phyloP scores from a whole-genome alignment of 2,888 invertebrate species.

The Embidobia sp. region DNA sequence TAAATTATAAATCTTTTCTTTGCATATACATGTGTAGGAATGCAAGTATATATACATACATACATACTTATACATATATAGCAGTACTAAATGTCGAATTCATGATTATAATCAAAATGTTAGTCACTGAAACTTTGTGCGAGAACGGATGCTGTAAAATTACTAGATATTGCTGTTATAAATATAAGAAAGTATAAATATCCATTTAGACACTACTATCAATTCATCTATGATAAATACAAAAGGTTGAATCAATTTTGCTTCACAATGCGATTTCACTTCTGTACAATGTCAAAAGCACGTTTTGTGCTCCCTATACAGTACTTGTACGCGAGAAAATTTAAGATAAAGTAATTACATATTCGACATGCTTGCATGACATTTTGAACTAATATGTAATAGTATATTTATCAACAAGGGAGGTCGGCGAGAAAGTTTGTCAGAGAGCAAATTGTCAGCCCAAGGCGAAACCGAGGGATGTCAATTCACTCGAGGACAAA shows the following conservation, averaged over 20 bases:
- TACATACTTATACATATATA: too few relatives aligned
- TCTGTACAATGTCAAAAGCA: conserved; percentile 17
- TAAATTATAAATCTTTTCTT: too few relatives aligned
- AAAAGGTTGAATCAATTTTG: not conserved
- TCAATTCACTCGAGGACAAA: too few relatives aligned
- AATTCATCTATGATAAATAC: not conserved
- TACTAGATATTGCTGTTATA: not conserved
- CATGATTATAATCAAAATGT: too few relatives aligned
- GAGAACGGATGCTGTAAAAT: conserved; percentile 1
- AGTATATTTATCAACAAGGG: too few relatives aligned
- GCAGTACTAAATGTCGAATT: too few relatives aligned
- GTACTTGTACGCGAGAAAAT: not conserved
- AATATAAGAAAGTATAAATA: conserved; percentile 12
- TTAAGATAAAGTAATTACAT: conserved; percentile 26
- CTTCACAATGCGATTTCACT: not conserved
- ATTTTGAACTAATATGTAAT: conserved; percentile 21
- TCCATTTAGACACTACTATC: not conserved
- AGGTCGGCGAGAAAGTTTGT: too few relatives aligned
- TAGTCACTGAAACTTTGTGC: conserved; percentile 1
- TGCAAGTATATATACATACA: too few relatives aligned
- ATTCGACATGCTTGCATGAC: conserved; percentile 24
- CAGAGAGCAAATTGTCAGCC: too few relatives aligned
- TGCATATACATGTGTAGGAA: too few relatives aligned
- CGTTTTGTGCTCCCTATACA: not conserved
- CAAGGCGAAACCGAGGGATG: too few relatives aligned